Base-by-base conservation (phyloP, 2,797 vertebrate genomes). In the Staurois parvus region DNA sequence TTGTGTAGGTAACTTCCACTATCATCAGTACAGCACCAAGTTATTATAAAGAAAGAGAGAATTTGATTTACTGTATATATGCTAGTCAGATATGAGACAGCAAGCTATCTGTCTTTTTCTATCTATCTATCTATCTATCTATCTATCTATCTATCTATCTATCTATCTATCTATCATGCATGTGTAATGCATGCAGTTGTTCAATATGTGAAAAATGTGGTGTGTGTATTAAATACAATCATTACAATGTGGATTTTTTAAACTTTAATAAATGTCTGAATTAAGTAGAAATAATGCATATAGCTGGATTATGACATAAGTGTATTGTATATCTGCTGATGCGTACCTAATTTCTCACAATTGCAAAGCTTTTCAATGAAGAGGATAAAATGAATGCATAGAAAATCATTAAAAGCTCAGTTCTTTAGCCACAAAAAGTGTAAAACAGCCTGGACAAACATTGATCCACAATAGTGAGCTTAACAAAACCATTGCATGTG, bases 381-480 rank as follows among this genome's bases (percentile, higher is more conserved):
- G 42, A 45, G 42, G 12, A 45, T 45, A 45, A 15, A 21, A 56
- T 59, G 7, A 59, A 4, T 19, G 12, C 15, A 78, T 79, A 26
- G 48, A 66, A 45, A 67, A 67, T 42, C 24, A 3, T 17, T 40
- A 2, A 21, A 68, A 24, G 13, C 45, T 70, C 19, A n/a, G 21
- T 70, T 72, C 52, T 26, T 62, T 48, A 62, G 24, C n/a, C 24
- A 62, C 32, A 52, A 40, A 12, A 5, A 42, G 52, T 40, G 52
- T 73, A 72, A n/a, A 62, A 81, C 69, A 73, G 79, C 6, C 79
- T 81, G 69, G 52, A 81, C 69, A 81, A 81, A 73, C 79, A 81
- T 72, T 81, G 79, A 73, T 62, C 48, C 68, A 40, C 79, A 81
- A 72, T 81, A 37, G 68, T 42, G 15, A 29, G 48, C 48, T 42